Evolutionary conservation across 2,888 invertebrate species (phyloP), one percentile per base, ranked within the genome.

Genomic region (Itoplectis maculator): DNA sequence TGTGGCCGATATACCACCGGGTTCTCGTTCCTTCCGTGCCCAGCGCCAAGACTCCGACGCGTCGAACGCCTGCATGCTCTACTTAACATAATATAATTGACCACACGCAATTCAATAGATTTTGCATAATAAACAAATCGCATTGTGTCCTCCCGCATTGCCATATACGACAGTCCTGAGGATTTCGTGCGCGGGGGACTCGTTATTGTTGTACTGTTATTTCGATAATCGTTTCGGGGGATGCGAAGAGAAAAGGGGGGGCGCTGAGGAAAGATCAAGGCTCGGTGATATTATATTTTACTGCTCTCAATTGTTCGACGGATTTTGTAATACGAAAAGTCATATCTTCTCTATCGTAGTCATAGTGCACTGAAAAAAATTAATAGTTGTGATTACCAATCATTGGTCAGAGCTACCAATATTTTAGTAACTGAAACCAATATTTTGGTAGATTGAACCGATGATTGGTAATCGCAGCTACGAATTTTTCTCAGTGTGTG

Each of bases 51-150:
- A 72, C 77, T 82, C 79, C 79, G 78, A 80, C 81, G 61, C 80
- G 73, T 66, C 72, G 85, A 85, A 86, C 88, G 87, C 87, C 85
- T 78, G 82, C 86, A 89, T 88, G 90, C 89, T 91, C 92, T 91
- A 90, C 89, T 92, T 92, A 92, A 92, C 92, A 92, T 92, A 92
- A 92, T 92, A 92, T 92, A 92, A 92, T 92, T 92, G 92, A 92
- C 91, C 92, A 89, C 92, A 91, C 91, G 91, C 92, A 88, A 91
- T 91, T 90, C 91, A 88, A 91, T 91, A 89, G 89, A 88, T 91
- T 90, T 89, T 88, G 88, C 90, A 91, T 90, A 89, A 90, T 89
- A 89, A 90, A 89, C 89, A 89, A 90, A 90, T 90, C 87, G 89
- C 86, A 87, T 88, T 89, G 87, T 88, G 61, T 54, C 54, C 3